These are phyloP conservation scores for Belgica antarctica DNA, from an alignment of 2,888 invertebrate species.

Conservation along the genomic window DNA sequence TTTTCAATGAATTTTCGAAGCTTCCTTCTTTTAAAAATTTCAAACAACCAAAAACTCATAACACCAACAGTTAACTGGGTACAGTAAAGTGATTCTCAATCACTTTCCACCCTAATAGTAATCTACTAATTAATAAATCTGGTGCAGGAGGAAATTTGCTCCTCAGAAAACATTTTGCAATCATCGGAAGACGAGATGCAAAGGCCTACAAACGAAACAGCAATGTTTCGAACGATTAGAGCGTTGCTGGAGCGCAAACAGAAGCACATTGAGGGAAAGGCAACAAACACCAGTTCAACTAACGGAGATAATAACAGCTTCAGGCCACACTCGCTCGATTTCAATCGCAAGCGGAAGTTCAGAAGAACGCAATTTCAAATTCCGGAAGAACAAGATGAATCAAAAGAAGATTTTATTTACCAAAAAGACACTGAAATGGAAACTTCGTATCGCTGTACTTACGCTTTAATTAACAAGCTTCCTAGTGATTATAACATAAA, in stretches of 20 bases:
- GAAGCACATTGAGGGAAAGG: conserved; percentile 41
- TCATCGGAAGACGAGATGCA: conserved; percentile 45
- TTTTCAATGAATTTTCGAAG: too few species aligned
- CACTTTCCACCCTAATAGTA: background rate
- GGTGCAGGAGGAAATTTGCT: conserved; percentile 66
- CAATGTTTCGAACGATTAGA: conserved; percentile 52
- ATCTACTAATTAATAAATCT: background rate
- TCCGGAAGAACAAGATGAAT: conserved; percentile 40
- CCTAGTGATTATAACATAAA: conserved; percentile 43
- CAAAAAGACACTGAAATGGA: conserved; percentile 46
- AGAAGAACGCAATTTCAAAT: conserved; percentile 37
- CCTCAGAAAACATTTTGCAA: conserved; percentile 62
- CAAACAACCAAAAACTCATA: too few species aligned
- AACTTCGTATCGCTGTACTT: conserved; percentile 45
- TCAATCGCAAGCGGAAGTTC: conserved; percentile 44
- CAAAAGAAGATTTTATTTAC: conserved; percentile 45
- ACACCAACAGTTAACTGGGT: too few species aligned
- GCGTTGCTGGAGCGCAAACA: conserved; percentile 51
- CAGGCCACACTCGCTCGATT: conserved; percentile 44
- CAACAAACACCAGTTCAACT: conserved; percentile 46
- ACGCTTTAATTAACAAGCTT: conserved; percentile 5
- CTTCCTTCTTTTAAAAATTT: too few species aligned
- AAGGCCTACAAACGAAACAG: conserved; percentile 51
- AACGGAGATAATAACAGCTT: conserved; percentile 43
- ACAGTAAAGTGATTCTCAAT: too few species aligned